Base-by-base conservation (phyloP, 2,113 vertebrate genomes). In the Pteronura brasiliensis region DNA sequence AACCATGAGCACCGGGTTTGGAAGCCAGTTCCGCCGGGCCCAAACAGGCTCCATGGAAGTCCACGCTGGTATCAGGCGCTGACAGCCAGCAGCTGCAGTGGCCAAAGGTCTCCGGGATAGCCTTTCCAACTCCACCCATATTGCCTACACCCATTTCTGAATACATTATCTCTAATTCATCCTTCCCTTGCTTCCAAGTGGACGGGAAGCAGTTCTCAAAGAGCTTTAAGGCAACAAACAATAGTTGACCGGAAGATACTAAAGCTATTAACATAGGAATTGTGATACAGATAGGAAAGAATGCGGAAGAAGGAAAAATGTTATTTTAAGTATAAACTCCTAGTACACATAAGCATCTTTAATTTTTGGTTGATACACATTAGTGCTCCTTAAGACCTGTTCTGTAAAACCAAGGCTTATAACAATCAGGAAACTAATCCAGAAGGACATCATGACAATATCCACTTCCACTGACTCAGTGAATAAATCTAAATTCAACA, bases 341-440 rank as follows among this genome's bases (percentile, higher is more conserved):
- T 80, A 72, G 49, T 39, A 80, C 34, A 49, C 36, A 34, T 36
- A 79, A 52, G 49, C 25, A 86, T 69, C 76, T 86, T 94, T 85
- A 84, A 67, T 47, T 74, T 94, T 14, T 11, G 4, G 29, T 34
- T 69, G 65, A 59, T 39, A 39, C 9, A n/a, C 18, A 52, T 21
- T 4, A 92, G 74, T 34, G 6, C 2, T 82, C 9, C 47, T 69
- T 21, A 61, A 74, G 29, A 36, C 25, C 34, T 7, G 1, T 36
- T 76, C 80, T 65, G 4, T 72, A 65, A 95, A 80, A 29, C 44
- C 55, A 80, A 76, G 27, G 52, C 10, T 67, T 86, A 14, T 12
- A 76, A 90, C n/a, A 25, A 95, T 29, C 79, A 74, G 57, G 36
- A 76, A 93, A 79, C 71, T 59, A 76, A 69, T n/a, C 55, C 17